Conservation (phyloP, 2,113 vertebrate genomes). For the Oxyura jamaicensis region DNA sequence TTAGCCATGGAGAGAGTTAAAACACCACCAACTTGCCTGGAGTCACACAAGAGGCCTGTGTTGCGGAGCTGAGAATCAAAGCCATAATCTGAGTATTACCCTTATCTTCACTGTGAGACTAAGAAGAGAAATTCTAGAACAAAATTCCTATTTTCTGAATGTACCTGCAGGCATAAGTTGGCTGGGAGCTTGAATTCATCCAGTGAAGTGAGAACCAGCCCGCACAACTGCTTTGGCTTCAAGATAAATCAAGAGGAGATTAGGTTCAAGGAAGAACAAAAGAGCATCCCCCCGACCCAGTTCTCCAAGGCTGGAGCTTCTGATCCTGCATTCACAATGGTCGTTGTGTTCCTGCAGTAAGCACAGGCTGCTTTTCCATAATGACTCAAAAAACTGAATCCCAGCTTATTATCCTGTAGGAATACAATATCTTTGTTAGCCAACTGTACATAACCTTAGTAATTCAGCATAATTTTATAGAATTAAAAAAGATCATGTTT, state of each 20-base stretch:
- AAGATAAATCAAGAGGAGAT: constrained; percentile 62
- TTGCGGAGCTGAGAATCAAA: constrained; percentile 47
- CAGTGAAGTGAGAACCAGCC: constrained; percentile 46
- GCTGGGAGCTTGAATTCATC: constrained; percentile 28
- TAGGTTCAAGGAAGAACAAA: constrained; percentile 63
- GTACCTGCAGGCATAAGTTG: constrained; percentile 26
- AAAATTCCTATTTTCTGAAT: constrained; percentile 47
- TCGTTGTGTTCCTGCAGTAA: constrained; percentile 18
- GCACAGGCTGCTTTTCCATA: neutral
- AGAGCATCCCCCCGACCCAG: neutral
- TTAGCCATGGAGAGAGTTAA: constrained; percentile 34
- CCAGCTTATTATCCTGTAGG: neutral
- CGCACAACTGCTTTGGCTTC: neutral
- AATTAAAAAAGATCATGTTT: neutral
- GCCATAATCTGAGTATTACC: constrained; percentile 60
- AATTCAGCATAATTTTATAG: neutral
- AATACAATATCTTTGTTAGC: constrained; percentile 33
- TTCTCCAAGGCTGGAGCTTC: neutral
- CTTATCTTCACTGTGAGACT: constrained; percentile 20
- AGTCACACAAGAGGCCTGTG: constrained; percentile 55
- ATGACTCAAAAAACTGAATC: constrained; percentile 27
- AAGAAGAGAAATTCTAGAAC: constrained; percentile 63
- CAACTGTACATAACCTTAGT: neutral
- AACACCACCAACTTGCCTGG: neutral
- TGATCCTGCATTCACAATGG: neutral